A percentile compares a stretch with the other conserved stretches of the same genome.
Conservation (phyloP, 35 echinoderm and acorn worm genomes). For the Acanthaster planci region DNA sequence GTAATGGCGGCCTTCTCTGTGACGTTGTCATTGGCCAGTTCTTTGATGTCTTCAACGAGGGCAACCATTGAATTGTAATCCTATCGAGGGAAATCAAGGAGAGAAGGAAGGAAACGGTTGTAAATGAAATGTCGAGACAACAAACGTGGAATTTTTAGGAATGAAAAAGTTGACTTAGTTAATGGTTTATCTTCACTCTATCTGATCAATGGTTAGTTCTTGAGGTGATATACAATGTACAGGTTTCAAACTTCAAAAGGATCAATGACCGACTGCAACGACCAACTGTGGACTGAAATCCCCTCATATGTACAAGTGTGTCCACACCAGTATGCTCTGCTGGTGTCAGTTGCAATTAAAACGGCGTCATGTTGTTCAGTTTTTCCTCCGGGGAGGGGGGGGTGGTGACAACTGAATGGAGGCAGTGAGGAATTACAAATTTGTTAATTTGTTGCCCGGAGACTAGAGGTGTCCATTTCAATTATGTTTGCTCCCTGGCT, state of each 20-base stretch:
- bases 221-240: no score
- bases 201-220: no score
- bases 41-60: slow-evolving; percentile 83
- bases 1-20: slow-evolving; percentile 88
- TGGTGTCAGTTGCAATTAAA: not conserved
- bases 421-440: no score
- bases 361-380: not conserved
- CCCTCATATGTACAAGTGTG: not conserved
- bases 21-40: slow-evolving; percentile 89
- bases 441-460: no score
- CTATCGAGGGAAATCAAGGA: slow-evolving; percentile 34
- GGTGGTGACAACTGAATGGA: no score
- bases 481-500: no score
- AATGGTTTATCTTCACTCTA: no score
- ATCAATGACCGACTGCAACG: not conserved
- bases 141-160: no score
- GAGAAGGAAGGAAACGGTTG: not conserved
- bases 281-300: not conserved
- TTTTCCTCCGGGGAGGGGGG: no score
- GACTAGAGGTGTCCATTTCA: no score
- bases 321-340: not conserved
- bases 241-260: no score
- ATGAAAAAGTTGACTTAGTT: no score
- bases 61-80: slow-evolving; percentile 98
- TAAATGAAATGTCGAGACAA: not conserved